phyloP scores from a whole-genome alignment of 2,113 vertebrate species.

The Hymenochirus boettgeri region DNA sequence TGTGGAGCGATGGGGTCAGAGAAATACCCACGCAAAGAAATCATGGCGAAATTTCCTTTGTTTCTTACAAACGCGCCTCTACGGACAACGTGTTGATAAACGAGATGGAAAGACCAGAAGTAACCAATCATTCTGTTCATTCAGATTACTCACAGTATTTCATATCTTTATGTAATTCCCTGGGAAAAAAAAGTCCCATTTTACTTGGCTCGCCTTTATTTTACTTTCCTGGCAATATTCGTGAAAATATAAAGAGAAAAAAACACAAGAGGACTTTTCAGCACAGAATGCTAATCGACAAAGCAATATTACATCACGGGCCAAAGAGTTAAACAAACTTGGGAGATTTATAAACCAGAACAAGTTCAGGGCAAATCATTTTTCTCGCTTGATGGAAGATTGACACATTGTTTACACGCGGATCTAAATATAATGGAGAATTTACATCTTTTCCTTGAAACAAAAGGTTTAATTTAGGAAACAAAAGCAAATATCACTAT shows the following conservation, averaged over 20 bases:
- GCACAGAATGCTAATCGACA: not conserved
- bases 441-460: too few species aligned
- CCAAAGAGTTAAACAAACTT: too few species aligned
- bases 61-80: not conserved
- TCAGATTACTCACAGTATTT: not conserved
- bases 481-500: too few species aligned
- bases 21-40: not conserved
- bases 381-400: too few species aligned
- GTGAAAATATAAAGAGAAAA: not conserved
- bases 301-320: not conserved
- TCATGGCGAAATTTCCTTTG: not conserved
- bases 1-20: constrained; percentile 58
- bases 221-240: constrained; percentile 4
- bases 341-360: too few species aligned
- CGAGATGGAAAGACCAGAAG: not conserved
- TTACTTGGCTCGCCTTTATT: constrained; percentile 11
- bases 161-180: not conserved
- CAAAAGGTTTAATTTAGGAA: too few species aligned
- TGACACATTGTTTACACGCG: too few species aligned
- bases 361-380: too few species aligned
- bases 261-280: not conserved
- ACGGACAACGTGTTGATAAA: not conserved
- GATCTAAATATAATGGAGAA: too few species aligned
- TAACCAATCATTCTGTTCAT: not conserved
- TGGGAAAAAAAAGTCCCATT: not conserved